Percentiles rank a stretch among this genome's conserved stretches.
These are phyloP conservation scores for Colossoma macropomum DNA, from an alignment of 2,113 vertebrate species.

Conservation along the genomic window DNA sequence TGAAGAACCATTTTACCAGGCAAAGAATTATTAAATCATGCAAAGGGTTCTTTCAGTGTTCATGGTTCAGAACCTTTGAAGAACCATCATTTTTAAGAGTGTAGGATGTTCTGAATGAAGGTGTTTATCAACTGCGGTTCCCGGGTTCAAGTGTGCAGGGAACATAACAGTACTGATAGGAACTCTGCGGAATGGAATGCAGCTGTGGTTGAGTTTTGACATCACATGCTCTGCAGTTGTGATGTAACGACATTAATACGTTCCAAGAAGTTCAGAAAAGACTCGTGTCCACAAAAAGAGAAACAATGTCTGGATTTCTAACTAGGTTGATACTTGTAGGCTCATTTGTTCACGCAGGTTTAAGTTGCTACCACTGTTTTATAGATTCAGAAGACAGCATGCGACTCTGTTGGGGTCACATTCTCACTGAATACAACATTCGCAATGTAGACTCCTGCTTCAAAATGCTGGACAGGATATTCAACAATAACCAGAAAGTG, in stretches of 20 bases:
- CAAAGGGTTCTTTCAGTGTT: too few relatives aligned
- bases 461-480: slow-evolving; percentile 60
- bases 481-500: slow-evolving; percentile 64
- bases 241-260: neutral
- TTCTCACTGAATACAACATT: slow-evolving; percentile 49
- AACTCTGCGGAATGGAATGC: too few relatives aligned
- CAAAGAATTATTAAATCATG: too few relatives aligned
- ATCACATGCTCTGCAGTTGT: neutral
- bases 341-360: slow-evolving; percentile 46
- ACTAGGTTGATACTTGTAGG: slow-evolving; percentile 53
- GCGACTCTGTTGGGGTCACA: slow-evolving; percentile 66
- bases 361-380: slow-evolving; percentile 71
- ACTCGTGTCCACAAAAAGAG: neutral
- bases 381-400: slow-evolving; percentile 36
- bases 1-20: too few relatives aligned
- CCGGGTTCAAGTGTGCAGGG: too few relatives aligned
- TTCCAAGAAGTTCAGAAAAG: neutral
- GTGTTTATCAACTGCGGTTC: too few relatives aligned
- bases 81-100: too few relatives aligned
- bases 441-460: slow-evolving; percentile 70
- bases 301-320: slow-evolving; percentile 56
- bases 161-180: too few relatives aligned
- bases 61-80: too few relatives aligned
- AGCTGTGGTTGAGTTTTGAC: too few relatives aligned
- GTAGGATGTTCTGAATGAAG: too few relatives aligned